Conservation (phyloP, 2,888 invertebrate genomes). For the Hedychridium roseum region DNA sequence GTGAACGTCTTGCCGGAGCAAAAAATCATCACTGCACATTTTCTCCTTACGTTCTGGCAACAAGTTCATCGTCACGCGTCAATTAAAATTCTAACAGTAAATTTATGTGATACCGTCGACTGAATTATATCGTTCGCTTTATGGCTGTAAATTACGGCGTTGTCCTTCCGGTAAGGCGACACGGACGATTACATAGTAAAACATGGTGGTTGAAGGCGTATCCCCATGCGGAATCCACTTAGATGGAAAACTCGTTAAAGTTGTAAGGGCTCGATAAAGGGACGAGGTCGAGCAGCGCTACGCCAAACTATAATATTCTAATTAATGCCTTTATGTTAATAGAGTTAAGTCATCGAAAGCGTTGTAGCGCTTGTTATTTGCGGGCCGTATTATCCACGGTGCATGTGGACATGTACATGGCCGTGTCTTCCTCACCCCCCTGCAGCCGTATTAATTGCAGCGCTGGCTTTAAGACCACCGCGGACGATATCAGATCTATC, state of each 20-base stretch:
- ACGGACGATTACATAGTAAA: too few species aligned
- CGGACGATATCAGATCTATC: too few species aligned
- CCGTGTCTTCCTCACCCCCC: slow-evolving; percentile 15
- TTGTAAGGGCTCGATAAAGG: not conserved
- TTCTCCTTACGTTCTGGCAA: too few species aligned
- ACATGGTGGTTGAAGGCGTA: too few species aligned
- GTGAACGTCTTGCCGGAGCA: too few species aligned
- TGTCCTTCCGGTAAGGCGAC: too few species aligned
- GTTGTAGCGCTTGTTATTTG: slow-evolving; percentile 47
- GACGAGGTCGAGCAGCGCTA: slow-evolving; percentile 11
- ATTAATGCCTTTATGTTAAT: slow-evolving; percentile 53
- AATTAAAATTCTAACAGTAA: too few species aligned
- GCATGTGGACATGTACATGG: slow-evolving; percentile 16
- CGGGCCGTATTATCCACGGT: slow-evolving; percentile 38
- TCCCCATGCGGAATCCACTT: slow-evolving; percentile 5
- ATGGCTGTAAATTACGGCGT: too few species aligned
- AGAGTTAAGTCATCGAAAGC: slow-evolving; percentile 41
- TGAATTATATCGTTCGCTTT: too few species aligned
- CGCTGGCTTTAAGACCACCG: slow-evolving; percentile 23
- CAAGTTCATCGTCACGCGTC: too few species aligned
- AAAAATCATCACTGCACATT: too few species aligned
- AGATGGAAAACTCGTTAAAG: slow-evolving; percentile 10
- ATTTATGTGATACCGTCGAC: too few species aligned
- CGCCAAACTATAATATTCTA: slow-evolving; percentile 38
- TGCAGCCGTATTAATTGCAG: slow-evolving; percentile 37